Evolutionary conservation across 2,113 vertebrate genomes (phyloP), one percentile per base, ranked within the genome.

Genomic region (Tetrao urogallus): DNA sequence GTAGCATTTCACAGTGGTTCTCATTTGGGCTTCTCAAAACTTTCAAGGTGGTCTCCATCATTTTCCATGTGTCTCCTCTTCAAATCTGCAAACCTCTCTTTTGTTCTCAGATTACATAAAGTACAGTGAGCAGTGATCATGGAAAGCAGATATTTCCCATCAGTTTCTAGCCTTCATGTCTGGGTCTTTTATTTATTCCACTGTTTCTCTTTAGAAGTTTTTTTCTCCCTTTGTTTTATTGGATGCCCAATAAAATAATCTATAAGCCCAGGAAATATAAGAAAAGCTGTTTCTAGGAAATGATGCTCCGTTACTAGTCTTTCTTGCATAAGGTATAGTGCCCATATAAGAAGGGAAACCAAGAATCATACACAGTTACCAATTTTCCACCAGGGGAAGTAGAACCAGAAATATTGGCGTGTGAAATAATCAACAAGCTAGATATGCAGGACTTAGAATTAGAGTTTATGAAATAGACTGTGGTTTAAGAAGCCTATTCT

Each of bases 91-190:
- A 77, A 76, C 64, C 28, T 83, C 64, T 80, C 42, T 71, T 82
- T 82, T 93, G 70, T 88, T 85, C 43, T 81, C 27, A 67, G 22
- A 78, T 91, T 85, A 78, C 64, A 48, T 74, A 77, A 91, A 85
- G 38, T 57, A 73, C 19, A 88, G 66, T 60, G 78, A 82, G 70
- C 88, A 77, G 56, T 61, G 88, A 84, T 36, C n/a, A 28, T 14
- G 40, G 32, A 30, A 81, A 87, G 61, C 48, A 69, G 47, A 13
- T 77, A 48, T 17, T 82, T 88, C 71, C 81, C 32, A 69, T 74
- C 17, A 52, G n/a, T 73, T 77, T 81, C 18, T 42, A 47, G 70
- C 40, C 79, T 73, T 34, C 25, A 7, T 40, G 38, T 82, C 63
- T 60, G 34, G 13, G n/a, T 82, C 43, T 82, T 82, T 43, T 86